Evolutionary conservation across 2,888 invertebrate species (phyloP).

Genomic region (Aphodius granarius): DNA sequence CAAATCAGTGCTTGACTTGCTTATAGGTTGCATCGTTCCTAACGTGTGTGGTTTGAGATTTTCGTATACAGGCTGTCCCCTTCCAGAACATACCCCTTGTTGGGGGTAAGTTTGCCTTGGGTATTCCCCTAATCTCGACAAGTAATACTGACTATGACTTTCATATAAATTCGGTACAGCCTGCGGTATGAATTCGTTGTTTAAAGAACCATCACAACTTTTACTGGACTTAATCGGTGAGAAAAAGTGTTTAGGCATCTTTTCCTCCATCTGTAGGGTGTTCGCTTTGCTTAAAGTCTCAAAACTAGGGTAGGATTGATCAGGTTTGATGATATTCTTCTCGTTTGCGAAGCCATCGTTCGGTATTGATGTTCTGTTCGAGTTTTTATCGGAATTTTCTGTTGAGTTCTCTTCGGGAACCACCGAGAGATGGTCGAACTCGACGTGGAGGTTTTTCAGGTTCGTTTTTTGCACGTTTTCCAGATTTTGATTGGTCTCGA

Average conservation of each 20-base stretch:
- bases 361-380: constrained; percentile 38
- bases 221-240: constrained; percentile 50
- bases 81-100: neutral
- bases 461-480: constrained; percentile 54
- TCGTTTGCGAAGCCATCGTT: constrained; percentile 42
- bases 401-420: constrained; percentile 71
- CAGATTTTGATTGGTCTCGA: constrained; percentile 52
- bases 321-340: constrained; percentile 47
- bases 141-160: constrained; percentile 18
- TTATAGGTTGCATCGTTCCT: constrained; percentile 32
- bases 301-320: constrained; percentile 51
- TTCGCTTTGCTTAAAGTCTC: constrained; percentile 31
- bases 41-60: constrained; percentile 11
- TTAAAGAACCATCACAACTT: constrained; percentile 45
- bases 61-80: constrained; percentile 19
- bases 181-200: constrained; percentile 37
- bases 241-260: constrained; percentile 53
- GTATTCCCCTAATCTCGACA: constrained; percentile 29
- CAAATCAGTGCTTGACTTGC: constrained; percentile 48
- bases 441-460: constrained; percentile 57
- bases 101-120: constrained; percentile 25
- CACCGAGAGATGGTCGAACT: constrained; percentile 75
- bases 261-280: constrained; percentile 22
- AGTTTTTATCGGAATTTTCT: constrained; percentile 51
- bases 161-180: constrained; percentile 19